phyloP scores from a whole-genome alignment of 2,113 vertebrate genomes.

The Chrysochloris asiatica region DNA sequence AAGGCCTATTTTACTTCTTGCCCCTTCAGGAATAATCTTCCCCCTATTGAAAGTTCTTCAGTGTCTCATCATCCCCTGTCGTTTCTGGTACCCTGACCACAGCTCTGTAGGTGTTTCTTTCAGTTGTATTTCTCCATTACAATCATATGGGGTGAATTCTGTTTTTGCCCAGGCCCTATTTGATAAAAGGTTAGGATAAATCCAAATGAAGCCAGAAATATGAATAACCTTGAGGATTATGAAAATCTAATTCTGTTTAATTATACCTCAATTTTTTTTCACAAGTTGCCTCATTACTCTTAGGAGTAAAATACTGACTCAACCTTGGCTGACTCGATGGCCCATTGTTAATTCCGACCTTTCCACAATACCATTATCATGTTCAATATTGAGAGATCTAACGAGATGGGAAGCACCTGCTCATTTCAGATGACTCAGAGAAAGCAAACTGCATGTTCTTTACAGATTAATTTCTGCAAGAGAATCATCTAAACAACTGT shows the following conservation, averaged over 20 bases:
- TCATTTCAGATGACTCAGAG: not conserved
- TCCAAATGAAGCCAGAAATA: slow-evolving; percentile 1
- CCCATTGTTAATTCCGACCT: slow-evolving; percentile 40
- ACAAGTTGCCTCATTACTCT: not conserved
- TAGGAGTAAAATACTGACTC: slow-evolving; percentile 58
- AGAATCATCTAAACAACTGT: not conserved
- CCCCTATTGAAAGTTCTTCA: not conserved
- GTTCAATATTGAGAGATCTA: not conserved
- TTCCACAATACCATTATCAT: not conserved
- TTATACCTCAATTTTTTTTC: not conserved
- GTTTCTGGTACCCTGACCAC: not conserved
- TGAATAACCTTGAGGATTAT: not conserved
- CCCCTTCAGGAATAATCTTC: not conserved
- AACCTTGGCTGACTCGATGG: not conserved
- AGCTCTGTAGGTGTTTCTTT: not conserved
- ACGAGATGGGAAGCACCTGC: not conserved
- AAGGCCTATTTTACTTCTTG: not conserved
- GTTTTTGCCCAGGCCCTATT: not conserved
- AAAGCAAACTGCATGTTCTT: not conserved
- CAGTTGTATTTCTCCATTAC: not conserved
- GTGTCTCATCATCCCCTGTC: not conserved
- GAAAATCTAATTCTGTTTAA: slow-evolving; percentile 51
- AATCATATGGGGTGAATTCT: not conserved
- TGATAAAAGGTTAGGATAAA: not conserved
- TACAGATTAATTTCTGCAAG: not conserved